phyloP scores from a whole-genome alignment of 2,888 invertebrate species.

The Thysanoteuthis rhombus region DNA sequence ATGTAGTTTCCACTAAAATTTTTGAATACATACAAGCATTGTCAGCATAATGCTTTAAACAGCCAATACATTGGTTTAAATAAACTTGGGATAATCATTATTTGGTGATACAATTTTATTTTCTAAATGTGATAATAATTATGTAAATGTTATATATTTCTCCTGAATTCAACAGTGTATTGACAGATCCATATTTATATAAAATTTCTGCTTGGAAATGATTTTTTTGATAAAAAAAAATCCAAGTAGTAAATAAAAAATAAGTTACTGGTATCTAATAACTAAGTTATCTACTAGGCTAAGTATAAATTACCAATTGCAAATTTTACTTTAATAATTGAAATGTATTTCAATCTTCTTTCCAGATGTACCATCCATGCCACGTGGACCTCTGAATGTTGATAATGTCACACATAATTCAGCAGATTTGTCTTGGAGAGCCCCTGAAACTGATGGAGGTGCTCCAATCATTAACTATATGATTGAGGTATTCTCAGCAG shows the following conservation, averaged over 20 bases:
- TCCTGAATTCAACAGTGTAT: too few relatives aligned
- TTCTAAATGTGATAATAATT: too few relatives aligned
- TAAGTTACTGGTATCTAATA: background rate
- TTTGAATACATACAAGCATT: too few relatives aligned
- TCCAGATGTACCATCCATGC: conserved; percentile 49
- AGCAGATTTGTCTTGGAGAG: conserved; percentile 54
- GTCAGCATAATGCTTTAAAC: too few relatives aligned
- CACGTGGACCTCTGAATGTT: conserved; percentile 39
- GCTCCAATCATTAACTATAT: conserved; percentile 52
- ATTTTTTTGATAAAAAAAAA: background rate
- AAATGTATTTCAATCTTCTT: background rate
- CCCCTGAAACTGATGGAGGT: conserved; percentile 56
- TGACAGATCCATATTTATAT: background rate
- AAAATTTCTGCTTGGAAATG: background rate
- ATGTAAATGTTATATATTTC: too few relatives aligned
- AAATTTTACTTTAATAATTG: background rate
- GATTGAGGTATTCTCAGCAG: conserved; percentile 73
- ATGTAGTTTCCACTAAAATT: too few relatives aligned
- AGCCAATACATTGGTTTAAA: too few relatives aligned
- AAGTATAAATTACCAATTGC: background rate
- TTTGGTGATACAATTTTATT: too few relatives aligned
- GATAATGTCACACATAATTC: conserved; percentile 44
- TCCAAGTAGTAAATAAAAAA: background rate
- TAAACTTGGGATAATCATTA: too few relatives aligned
- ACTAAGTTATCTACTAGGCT: background rate